Evolutionary conservation across 1,140 invertebrate species (phyloP).

Genomic region (Caerostris darwini): DNA sequence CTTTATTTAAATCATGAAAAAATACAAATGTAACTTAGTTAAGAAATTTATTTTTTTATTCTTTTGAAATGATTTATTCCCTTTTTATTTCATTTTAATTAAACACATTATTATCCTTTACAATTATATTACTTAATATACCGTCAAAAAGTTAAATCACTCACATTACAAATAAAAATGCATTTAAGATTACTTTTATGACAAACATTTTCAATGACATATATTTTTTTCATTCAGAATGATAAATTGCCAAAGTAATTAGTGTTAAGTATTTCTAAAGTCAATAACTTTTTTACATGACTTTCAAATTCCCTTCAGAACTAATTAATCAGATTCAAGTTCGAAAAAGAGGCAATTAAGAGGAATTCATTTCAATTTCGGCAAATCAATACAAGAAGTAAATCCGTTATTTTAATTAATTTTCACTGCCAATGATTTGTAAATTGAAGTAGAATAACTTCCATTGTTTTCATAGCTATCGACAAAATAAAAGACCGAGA

Average conservation of each 20-base stretch:
- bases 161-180: neutral
- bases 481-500: neutral
- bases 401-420: conserved; percentile 5
- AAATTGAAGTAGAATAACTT: neutral
- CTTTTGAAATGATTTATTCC: neutral
- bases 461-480: neutral
- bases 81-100: neutral
- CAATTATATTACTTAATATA: neutral
- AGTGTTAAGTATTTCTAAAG: conserved; percentile 1
- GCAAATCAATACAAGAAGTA: neutral
- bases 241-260: conserved; percentile 21
- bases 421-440: neutral
- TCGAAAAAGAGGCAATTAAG: neutral
- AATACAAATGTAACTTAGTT: neutral
- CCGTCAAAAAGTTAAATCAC: neutral
- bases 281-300: neutral
- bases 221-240: neutral
- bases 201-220: neutral
- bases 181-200: neutral
- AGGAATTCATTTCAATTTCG: conserved; percentile 7
- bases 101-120: neutral
- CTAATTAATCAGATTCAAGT: conserved; percentile 2
- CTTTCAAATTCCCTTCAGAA: conserved; percentile 20
- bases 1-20: neutral
- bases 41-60: neutral